Evolutionary conservation across 2,113 vertebrate genomes (phyloP).

Genomic region (Hippocampus barbouri): DNA sequence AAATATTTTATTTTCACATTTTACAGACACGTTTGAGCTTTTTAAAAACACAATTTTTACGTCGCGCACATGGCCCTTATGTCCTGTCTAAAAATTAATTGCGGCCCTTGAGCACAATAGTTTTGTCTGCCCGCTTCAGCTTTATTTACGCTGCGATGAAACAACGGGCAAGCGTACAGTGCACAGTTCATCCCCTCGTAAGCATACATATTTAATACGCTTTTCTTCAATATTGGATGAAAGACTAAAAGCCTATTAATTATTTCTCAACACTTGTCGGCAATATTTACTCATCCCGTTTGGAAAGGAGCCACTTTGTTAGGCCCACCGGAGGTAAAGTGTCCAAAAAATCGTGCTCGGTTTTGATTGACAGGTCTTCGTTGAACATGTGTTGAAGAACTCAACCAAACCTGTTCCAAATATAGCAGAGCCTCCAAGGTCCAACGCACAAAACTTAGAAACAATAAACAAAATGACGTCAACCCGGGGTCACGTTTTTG

Average conservation of each 20-base stretch:
- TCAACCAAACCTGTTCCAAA: background rate
- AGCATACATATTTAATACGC: background rate
- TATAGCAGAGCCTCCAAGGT: background rate
- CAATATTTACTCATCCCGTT: background rate
- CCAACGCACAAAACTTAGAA: background rate
- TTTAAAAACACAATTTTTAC: no score
- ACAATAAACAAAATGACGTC: background rate
- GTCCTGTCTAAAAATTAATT: no score
- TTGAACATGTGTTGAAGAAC: background rate
- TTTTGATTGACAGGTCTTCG: background rate
- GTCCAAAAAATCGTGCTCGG: background rate
- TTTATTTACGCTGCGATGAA: background rate
- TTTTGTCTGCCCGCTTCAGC: slow-evolving; percentile 7
- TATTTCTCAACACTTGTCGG: background rate
- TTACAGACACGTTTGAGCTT: no score
- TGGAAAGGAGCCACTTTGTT: background rate
- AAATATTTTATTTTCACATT: no score
- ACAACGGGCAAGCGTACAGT: background rate
- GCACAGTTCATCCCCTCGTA: background rate
- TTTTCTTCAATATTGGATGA: background rate
- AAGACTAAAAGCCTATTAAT: slow-evolving; percentile 3
- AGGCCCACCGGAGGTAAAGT: background rate
- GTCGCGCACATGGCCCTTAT: no score
- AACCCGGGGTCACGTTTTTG: background rate
- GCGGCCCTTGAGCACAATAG: no score